A percentile compares a stretch with the other conserved stretches of the same genome.
Evolutionary conservation across 2,113 vertebrate species (phyloP).

Genomic region (Trachemys scripta): DNA sequence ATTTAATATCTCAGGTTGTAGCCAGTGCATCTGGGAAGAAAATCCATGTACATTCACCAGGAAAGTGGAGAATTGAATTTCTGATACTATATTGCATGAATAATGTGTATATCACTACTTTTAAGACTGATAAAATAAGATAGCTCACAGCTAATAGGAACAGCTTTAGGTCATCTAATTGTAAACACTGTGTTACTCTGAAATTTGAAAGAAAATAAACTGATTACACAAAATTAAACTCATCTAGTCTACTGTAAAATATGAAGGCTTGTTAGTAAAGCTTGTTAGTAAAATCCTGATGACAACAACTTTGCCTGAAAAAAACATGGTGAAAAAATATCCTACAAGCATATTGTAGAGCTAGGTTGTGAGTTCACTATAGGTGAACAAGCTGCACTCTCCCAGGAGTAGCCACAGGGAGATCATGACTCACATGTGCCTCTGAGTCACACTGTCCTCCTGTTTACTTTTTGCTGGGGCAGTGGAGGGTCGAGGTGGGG

Average conservation of each 20-base stretch:
- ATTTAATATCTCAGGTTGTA: background rate
- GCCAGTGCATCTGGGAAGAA: background rate
- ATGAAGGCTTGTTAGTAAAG: background rate
- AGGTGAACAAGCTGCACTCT: background rate
- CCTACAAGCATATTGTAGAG: background rate
- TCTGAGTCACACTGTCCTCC: background rate
- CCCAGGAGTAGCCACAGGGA: background rate
- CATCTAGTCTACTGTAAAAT: background rate
- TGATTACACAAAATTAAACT: background rate
- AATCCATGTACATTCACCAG: background rate
- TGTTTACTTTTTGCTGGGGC: conserved; percentile 1
- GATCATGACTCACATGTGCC: background rate
- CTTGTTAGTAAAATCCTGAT: background rate
- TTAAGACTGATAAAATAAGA: background rate
- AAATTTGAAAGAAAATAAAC: background rate
- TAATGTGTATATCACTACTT: background rate
- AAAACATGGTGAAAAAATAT: background rate
- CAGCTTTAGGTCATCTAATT: background rate
- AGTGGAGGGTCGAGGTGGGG: no score
- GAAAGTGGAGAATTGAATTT: background rate
- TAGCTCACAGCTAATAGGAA: background rate
- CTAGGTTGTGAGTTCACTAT: background rate
- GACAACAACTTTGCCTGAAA: background rate
- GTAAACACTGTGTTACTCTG: background rate
- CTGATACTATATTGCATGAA: background rate